Percentiles rank a stretch among this genome's conserved stretches.
Conservation (phyloP, 2,888 invertebrate species). For the Brassicogethes aeneus region DNA sequence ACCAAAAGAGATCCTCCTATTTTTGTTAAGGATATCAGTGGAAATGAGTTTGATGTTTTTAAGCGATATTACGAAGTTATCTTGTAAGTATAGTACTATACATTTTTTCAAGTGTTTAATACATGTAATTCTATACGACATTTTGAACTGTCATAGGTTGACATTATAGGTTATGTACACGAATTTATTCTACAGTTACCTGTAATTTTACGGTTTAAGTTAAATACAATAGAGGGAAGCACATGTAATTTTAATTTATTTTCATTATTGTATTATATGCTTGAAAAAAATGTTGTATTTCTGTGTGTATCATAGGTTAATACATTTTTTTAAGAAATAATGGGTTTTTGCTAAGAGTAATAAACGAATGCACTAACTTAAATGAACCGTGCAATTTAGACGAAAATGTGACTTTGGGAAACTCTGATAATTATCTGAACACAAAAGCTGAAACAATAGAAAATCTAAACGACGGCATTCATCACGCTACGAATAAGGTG, state of each 20-base stretch:
- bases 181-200: no score
- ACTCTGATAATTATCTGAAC: neutral
- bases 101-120: no score
- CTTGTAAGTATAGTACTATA: slow-evolving; percentile 10
- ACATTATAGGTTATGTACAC: no score
- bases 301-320: neutral
- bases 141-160: no score
- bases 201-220: no score
- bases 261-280: neutral
- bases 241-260: neutral
- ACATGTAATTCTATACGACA: no score
- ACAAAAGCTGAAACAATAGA: no score
- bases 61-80: slow-evolving; percentile 12
- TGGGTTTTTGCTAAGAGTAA: neutral
- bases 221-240: no score
- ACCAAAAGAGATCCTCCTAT: no score
- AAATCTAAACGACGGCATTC: no score
- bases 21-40: no score
- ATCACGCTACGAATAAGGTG: no score
- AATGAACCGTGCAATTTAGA: neutral
- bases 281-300: slow-evolving; percentile 6
- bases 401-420: neutral
- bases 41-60: slow-evolving; percentile 17
- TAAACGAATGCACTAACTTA: neutral
- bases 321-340: neutral